These are phyloP conservation scores for Stenolophus ochropezus DNA, from an alignment of 2,888 invertebrate species.

Conservation along the genomic window DNA sequence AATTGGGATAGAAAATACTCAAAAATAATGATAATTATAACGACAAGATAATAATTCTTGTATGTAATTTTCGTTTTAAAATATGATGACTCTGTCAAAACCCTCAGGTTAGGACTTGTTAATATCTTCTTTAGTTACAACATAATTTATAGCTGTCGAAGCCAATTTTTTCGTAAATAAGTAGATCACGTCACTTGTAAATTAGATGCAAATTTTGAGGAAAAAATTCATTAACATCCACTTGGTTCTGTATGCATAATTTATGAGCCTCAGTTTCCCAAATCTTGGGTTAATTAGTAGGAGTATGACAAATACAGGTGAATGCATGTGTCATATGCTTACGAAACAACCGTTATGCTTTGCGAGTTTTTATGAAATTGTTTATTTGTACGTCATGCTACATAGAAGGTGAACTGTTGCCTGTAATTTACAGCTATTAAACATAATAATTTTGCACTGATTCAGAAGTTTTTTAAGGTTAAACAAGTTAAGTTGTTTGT, in stretches of 20 bases:
- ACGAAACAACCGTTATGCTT: constrained; percentile 22
- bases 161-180: constrained; percentile 21
- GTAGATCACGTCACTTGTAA: constrained; percentile 31
- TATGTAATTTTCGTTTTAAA: not conserved
- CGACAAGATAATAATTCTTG: not conserved
- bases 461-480: not conserved
- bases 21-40: not conserved
- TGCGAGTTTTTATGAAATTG: constrained; percentile 8
- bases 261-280: constrained; percentile 12
- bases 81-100: not conserved
- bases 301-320: not conserved
- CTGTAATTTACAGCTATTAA: constrained; percentile 25
- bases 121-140: constrained; percentile 13
- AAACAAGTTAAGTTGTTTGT: constrained; percentile 4
- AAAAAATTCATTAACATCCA: constrained; percentile 35
- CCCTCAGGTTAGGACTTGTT: not conserved
- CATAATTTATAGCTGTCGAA: constrained; percentile 6
- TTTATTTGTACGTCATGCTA: constrained; percentile 22
- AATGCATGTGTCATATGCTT: constrained; percentile 28
- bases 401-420: constrained; percentile 6
- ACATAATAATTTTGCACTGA: constrained; percentile 10
- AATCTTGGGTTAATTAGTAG: not conserved
- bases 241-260: constrained; percentile 35
- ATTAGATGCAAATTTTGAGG: constrained; percentile 26
- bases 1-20: too few relatives aligned